These are phyloP conservation scores for Phataginus tetradactyla DNA, from an alignment of 2,797 vertebrate genomes.

Conservation along the genomic window DNA sequence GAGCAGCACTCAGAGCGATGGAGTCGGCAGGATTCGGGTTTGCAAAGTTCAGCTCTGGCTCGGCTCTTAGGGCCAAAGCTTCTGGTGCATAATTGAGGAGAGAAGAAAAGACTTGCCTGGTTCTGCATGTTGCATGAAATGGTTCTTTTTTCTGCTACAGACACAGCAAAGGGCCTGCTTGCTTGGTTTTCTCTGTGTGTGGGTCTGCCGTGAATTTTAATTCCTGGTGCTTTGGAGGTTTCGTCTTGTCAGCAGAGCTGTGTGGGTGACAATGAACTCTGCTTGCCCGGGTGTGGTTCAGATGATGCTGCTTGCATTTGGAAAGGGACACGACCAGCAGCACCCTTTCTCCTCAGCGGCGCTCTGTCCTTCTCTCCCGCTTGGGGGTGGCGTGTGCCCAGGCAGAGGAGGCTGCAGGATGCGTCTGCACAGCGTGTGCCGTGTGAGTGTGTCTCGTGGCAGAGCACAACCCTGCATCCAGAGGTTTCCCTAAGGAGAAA, in stretches of 20 bases:
- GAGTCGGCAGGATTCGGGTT: background rate
- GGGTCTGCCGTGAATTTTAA: slow-evolving; percentile 17
- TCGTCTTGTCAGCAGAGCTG: slow-evolving; percentile 44
- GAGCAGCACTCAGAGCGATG: background rate
- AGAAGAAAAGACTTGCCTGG: background rate
- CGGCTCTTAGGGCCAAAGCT: background rate
- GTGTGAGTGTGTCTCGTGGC: background rate
- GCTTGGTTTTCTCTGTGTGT: background rate
- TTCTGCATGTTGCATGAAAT: background rate
- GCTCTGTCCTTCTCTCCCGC: background rate
- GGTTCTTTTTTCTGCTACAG: background rate
- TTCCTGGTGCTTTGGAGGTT: slow-evolving; percentile 61
- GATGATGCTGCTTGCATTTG: background rate
- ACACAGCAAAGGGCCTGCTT: background rate
- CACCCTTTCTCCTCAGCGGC: background rate
- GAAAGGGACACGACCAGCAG: background rate
- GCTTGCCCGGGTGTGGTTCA: slow-evolving; percentile 5
- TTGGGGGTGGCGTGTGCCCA: background rate
- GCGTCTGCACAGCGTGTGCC: background rate
- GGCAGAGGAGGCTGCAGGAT: background rate
- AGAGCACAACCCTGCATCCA: background rate
- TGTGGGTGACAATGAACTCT: background rate
- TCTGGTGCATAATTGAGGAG: background rate
- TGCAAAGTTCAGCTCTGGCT: background rate
- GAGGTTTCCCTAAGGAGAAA: slow-evolving; percentile 23